phyloP scores from a whole-genome alignment of 2,888 invertebrate genomes.

The Xanthia togata region DNA sequence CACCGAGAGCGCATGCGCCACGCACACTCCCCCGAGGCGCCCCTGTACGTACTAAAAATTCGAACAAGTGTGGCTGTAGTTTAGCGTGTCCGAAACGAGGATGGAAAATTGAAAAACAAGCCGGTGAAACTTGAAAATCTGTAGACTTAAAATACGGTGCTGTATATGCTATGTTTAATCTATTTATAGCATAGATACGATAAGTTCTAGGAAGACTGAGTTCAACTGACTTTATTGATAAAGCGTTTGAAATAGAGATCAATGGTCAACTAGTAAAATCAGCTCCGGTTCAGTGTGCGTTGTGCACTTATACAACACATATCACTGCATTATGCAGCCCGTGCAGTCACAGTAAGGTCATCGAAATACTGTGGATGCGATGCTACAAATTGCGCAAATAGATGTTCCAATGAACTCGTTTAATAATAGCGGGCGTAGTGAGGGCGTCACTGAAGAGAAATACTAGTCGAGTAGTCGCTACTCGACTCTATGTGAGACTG shows the following conservation, averaged over 20 bases:
- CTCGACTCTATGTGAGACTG: slow-evolving; percentile 74
- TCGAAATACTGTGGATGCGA: slow-evolving; percentile 85
- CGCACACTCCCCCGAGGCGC: slow-evolving; percentile 79
- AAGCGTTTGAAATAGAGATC: slow-evolving; percentile 54
- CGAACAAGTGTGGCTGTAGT: slow-evolving; percentile 71
- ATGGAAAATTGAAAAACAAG: slow-evolving; percentile 73
- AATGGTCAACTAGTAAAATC: slow-evolving; percentile 60
- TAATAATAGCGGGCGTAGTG: slow-evolving; percentile 89
- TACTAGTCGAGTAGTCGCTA: slow-evolving; percentile 76
- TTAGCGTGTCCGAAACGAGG: slow-evolving; percentile 70
- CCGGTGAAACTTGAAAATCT: slow-evolving; percentile 53
- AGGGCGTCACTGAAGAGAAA: slow-evolving; percentile 84
- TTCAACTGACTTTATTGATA: slow-evolving; percentile 56
- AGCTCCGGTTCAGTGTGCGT: slow-evolving; percentile 49
- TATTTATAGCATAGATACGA: slow-evolving; percentile 37
- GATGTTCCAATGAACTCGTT: slow-evolving; percentile 91
- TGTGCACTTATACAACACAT: slow-evolving; percentile 45
- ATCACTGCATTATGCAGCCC: slow-evolving; percentile 63
- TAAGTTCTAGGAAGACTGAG: slow-evolving; percentile 44
- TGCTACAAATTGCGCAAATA: slow-evolving; percentile 90
- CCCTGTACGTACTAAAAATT: slow-evolving; percentile 73
- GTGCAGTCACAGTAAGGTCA: slow-evolving; percentile 84
- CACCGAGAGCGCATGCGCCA: slow-evolving; percentile 85
- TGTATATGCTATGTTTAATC: slow-evolving; percentile 7
- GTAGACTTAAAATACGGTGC: slow-evolving; percentile 35